Conservation (phyloP, 2,797 vertebrate genomes). For the Anguilla marmorata region DNA sequence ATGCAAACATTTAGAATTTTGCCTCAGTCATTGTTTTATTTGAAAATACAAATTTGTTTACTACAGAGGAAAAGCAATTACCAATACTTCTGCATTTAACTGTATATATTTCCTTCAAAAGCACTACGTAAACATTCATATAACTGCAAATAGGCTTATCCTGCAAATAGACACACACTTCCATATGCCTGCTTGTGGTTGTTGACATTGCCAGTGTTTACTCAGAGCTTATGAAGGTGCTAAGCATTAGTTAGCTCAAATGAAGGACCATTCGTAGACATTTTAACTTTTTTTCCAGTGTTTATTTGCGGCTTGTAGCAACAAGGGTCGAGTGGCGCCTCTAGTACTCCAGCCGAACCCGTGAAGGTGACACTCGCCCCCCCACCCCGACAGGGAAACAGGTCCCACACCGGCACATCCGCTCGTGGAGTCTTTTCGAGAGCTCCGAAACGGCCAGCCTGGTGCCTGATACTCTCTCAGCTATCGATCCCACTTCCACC, state of each 20-base stretch:
- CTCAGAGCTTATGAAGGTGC: background rate
- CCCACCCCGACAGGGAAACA: background rate
- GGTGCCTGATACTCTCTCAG: constrained; percentile 14
- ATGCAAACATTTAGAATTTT: too few species aligned
- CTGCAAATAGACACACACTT: too few species aligned
- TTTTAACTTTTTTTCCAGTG: background rate
- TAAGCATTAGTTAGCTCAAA: background rate
- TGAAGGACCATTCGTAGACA: background rate
- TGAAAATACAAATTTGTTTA: too few species aligned
- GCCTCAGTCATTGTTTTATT: too few species aligned
- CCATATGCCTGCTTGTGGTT: background rate
- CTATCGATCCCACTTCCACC: constrained; percentile 9
- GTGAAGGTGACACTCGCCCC: background rate
- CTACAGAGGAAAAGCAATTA: too few species aligned
- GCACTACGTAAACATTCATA: background rate
- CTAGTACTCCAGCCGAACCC: too few species aligned
- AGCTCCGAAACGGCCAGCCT: background rate
- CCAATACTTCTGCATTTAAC: too few species aligned
- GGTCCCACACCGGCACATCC: background rate
- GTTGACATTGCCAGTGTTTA: background rate
- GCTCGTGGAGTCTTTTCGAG: background rate
- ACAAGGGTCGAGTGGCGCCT: background rate
- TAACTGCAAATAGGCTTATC: too few species aligned
- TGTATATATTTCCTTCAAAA: background rate
- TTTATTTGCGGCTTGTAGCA: background rate